Evolutionary conservation across 2,113 vertebrate species (phyloP).

Genomic region (Spizaetus ornatus): DNA sequence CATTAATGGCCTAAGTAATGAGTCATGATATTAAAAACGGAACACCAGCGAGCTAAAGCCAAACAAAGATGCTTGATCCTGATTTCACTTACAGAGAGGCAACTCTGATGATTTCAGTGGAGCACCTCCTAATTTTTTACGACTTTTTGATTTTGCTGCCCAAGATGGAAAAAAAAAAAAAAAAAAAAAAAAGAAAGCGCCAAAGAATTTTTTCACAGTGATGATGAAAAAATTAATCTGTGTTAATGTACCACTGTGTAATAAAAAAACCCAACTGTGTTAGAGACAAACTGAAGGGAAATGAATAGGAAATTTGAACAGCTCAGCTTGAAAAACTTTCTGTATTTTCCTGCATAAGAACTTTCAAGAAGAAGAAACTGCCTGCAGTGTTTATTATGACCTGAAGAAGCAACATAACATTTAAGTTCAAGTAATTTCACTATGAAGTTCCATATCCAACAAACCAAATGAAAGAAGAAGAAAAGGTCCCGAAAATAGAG

Average conservation of each 20-base stretch:
- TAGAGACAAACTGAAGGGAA: background rate
- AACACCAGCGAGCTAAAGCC: background rate
- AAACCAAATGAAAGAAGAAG: background rate
- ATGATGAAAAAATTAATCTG: background rate
- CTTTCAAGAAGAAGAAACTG: background rate
- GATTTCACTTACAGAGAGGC: background rate
- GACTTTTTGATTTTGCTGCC: background rate
- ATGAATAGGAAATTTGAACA: background rate
- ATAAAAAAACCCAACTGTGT: background rate
- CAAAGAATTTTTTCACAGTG: background rate
- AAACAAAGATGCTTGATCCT: background rate
- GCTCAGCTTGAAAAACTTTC: background rate
- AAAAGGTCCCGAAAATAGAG: background rate
- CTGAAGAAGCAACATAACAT: background rate
- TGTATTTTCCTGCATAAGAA: background rate
- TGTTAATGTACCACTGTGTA: background rate
- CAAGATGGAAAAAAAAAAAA: rapidly evolving
- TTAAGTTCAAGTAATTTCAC: background rate
- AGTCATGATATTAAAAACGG: background rate
- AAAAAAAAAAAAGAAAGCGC: background rate
- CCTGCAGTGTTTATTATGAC: background rate
- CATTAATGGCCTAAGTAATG: background rate
- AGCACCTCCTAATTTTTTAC: background rate
- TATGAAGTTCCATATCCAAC: background rate
- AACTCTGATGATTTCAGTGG: background rate